Percentiles rank a stretch among this genome's conserved stretches.
phyloP scores from a whole-genome alignment of 1,140 invertebrate species.

The Drosophila sturtevanti region DNA sequence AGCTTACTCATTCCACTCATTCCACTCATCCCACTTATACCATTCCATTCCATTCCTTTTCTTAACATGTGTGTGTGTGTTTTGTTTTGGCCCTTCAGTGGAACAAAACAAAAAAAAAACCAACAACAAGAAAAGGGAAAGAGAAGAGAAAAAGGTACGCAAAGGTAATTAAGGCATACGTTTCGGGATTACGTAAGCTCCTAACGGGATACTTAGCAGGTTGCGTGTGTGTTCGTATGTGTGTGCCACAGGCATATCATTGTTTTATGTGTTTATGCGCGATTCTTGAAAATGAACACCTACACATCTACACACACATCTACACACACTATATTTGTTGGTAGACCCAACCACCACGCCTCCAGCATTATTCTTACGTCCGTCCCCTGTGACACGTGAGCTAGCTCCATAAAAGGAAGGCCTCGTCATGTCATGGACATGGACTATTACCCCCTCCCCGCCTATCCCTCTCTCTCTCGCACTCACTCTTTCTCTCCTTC shows the following conservation, averaged over 20 bases:
- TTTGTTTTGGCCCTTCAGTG: not conserved
- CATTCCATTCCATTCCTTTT: too few relatives aligned
- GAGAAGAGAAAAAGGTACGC: conserved; percentile 12
- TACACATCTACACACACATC: not conserved
- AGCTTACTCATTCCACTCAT: not conserved
- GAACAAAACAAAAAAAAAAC: too few relatives aligned
- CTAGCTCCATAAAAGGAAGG: conserved; percentile 61
- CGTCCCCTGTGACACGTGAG: conserved; percentile 69
- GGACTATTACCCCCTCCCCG: conserved; percentile 30
- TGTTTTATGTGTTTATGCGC: conserved; percentile 69
- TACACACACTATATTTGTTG: too few relatives aligned
- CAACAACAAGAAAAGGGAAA: too few relatives aligned
- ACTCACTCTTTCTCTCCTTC: too few relatives aligned
- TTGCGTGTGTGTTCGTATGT: conserved; percentile 18
- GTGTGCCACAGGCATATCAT: conserved; percentile 63
- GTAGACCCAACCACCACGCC: not conserved
- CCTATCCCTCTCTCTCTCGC: not conserved
- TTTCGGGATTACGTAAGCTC: conserved; percentile 74
- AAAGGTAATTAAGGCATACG: conserved; percentile 60
- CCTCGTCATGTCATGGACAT: conserved; percentile 73
- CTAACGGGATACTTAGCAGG: conserved; percentile 73
- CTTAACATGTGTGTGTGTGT: not conserved
- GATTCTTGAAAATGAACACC: conserved; percentile 65
- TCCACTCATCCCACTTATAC: too few relatives aligned
- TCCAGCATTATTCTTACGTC: conserved; percentile 11